Percentiles rank a stretch among this genome's conserved stretches.
phyloP scores from a whole-genome alignment of 2,797 vertebrate genomes.

The Monodelphis domestica region DNA sequence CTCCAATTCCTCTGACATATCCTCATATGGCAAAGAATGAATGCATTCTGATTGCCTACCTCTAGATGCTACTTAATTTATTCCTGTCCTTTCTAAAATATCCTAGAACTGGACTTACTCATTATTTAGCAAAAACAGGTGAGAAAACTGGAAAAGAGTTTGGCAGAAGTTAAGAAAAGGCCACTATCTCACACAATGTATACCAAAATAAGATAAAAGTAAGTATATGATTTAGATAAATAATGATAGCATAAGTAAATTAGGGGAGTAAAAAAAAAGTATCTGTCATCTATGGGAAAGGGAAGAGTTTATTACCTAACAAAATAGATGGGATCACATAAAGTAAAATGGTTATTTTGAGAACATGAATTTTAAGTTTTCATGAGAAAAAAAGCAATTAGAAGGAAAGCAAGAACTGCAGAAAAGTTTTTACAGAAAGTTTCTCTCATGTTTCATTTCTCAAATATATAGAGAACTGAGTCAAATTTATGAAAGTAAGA shows the following conservation, averaged over 20 bases:
- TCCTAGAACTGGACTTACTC: background rate
- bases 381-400: no score
- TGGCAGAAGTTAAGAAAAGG: background rate
- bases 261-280: background rate
- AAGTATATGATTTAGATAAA: background rate
- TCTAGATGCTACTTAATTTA: background rate
- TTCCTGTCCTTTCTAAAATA: background rate
- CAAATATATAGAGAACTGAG: no score
- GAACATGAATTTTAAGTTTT: no score
- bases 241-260: background rate
- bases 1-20: background rate
- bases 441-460: no score
- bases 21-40: background rate
- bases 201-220: background rate
- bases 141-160: background rate
- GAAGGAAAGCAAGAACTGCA: background rate
- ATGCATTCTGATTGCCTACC: background rate
- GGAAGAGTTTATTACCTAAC: background rate
- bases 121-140: background rate
- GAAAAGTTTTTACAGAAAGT: background rate
- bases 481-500: no score
- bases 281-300: background rate
- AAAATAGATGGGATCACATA: background rate
- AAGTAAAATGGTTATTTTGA: background rate
- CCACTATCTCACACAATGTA: background rate